phyloP scores from a whole-genome alignment of 2,888 invertebrate genomes.

The Drosophila mimetica region DNA sequence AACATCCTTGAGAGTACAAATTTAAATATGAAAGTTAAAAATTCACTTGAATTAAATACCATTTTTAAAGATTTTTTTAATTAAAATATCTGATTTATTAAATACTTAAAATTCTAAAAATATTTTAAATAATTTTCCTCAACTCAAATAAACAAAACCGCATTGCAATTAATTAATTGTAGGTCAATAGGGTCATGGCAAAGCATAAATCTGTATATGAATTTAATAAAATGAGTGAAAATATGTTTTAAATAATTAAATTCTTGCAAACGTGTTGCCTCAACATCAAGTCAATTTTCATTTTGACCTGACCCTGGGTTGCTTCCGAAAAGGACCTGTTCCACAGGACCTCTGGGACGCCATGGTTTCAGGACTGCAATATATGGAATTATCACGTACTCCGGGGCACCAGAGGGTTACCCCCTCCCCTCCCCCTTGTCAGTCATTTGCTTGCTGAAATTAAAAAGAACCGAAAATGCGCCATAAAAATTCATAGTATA shows the following conservation, averaged over 20 bases:
- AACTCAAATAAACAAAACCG: neutral
- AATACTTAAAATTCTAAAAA: neutral
- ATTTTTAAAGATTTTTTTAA: neutral
- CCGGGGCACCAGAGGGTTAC: constrained; percentile 3
- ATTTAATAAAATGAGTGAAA: neutral
- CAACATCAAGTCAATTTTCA: constrained; percentile 5
- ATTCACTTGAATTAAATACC: too few species aligned
- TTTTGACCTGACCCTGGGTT: neutral
- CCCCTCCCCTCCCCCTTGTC: neutral
- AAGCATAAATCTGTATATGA: neutral
- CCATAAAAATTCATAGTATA: constrained; percentile 37
- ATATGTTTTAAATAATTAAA: constrained; percentile 5
- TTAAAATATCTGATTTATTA: neutral
- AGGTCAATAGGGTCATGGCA: neutral
- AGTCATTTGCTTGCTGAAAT: constrained; percentile 21
- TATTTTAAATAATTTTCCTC: neutral
- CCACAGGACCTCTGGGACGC: constrained; percentile 2
- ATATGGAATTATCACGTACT: constrained; percentile 21
- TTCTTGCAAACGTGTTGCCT: neutral
- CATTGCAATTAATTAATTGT: neutral
- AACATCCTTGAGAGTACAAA: too few species aligned
- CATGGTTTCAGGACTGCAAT: constrained; percentile 7
- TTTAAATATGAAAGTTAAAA: too few species aligned
- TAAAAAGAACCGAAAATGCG: constrained; percentile 14
- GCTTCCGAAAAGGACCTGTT: neutral